Conservation (phyloP, 2,113 vertebrate species). For the Clarias batrachus region DNA sequence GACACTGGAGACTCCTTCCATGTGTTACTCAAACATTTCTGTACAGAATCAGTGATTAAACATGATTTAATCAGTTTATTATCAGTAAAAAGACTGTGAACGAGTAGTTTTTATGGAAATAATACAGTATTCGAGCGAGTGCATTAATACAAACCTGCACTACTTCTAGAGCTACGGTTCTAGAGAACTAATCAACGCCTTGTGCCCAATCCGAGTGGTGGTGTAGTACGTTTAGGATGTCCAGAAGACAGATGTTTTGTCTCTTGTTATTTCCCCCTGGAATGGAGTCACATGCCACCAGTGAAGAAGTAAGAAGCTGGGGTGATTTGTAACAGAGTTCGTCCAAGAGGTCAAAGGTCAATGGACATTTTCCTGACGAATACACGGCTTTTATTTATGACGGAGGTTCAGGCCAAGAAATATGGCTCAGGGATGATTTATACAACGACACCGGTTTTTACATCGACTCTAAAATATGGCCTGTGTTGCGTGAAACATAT, state of each 20-base stretch:
- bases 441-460: neutral
- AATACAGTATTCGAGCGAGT: neutral
- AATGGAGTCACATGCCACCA: neutral
- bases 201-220: neutral
- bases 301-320: neutral
- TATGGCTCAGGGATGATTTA: neutral
- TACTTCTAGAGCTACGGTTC: neutral
- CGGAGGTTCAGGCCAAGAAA: neutral
- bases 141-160: neutral
- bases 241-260: neutral
- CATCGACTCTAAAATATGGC: neutral
- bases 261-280: neutral
- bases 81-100: neutral
- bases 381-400: neutral
- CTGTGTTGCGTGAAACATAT: neutral
- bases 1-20: neutral
- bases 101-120: neutral
- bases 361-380: neutral
- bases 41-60: neutral
- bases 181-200: neutral
- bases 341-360: constrained; percentile 17
- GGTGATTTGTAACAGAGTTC: neutral
- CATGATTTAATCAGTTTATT: neutral
- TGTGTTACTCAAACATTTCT: neutral
- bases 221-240: too few species aligned